phyloP scores from a whole-genome alignment of 2,888 invertebrate species.

The Aethes cnicana region DNA sequence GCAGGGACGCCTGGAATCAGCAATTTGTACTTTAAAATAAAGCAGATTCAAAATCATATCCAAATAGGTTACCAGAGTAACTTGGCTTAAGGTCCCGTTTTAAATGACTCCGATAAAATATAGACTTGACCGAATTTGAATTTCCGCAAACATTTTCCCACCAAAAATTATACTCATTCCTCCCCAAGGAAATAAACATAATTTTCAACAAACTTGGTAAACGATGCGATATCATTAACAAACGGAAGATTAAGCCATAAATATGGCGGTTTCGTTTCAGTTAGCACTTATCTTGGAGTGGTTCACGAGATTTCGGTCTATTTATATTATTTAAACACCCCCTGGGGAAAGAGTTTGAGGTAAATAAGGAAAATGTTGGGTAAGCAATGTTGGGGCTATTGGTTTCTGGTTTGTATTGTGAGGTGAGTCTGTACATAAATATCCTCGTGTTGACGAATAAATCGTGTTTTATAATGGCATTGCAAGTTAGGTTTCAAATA shows the following conservation, averaged over 20 bases:
- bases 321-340: slow-evolving; percentile 32
- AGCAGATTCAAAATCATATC: background rate
- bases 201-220: slow-evolving; percentile 53
- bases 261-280: slow-evolving; percentile 43
- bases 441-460: too few species aligned
- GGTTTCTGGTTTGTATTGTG: background rate
- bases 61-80: background rate
- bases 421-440: too few species aligned
- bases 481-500: too few species aligned
- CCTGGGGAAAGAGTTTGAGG: slow-evolving; percentile 21
- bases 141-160: slow-evolving; percentile 16
- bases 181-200: slow-evolving; percentile 43
- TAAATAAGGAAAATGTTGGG: slow-evolving; percentile 17
- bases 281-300: slow-evolving; percentile 32
- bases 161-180: slow-evolving; percentile 21
- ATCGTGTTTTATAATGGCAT: too few species aligned
- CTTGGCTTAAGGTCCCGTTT: background rate
- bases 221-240: slow-evolving; percentile 56
- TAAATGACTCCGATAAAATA: background rate
- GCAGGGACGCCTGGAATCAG: slow-evolving; percentile 77
- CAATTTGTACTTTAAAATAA: too few species aligned
- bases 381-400: background rate
- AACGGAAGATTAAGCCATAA: slow-evolving; percentile 44
- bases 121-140: slow-evolving; percentile 13
- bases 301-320: slow-evolving; percentile 35